Evolutionary conservation across 2,888 invertebrate species (phyloP), one percentile per base, ranked within the genome.

Genomic region (Girardia tigrina): DNA sequence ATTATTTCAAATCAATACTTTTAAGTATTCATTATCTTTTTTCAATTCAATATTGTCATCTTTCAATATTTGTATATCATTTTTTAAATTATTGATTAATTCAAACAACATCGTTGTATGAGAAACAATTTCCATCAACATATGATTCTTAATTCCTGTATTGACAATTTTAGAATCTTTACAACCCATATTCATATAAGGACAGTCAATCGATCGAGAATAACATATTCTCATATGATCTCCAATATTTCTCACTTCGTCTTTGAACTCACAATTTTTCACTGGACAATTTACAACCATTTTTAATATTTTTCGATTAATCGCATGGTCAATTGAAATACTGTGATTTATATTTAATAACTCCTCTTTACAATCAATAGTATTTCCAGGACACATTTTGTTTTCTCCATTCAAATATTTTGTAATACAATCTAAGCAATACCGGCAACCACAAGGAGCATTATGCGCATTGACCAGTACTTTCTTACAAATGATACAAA

Each of bases 191-290:
- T 56, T n/a, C 20, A 2, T 20, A n/a, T 8, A 8, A 2, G 56
- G 56, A 16, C 56, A 56, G n/a, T 8, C 23, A 6, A 12, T 8
- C 6, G 20, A 56, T 56, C 56, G n/a, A 6, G 4, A 20, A n/a
- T 2, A 20, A 23, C 56, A 56, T 20, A 56, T 56, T 56, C n/a
- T 4, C 56, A 56, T 12, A 23, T 56, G 56, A n/a, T 56, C 23
- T n/a, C 23, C 56, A n/a, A 56, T 56, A 6, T 56, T 4, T 56
- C 56, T 56, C 4, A 56, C 6, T n/a, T 56, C 56, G n/a, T 56
- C 56, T 56, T 56, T 56, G 23, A 56, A 56, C 4, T 56, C 56
- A n/a, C 56, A 56, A 56, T 56, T 56, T 56, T 56, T 56, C 4
- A 8, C 23, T n/a, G 56, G 56, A 56, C 56, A 56, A 20, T 56